Percentiles rank a stretch among this genome's conserved stretches.
These are phyloP conservation scores for Drosophila rubida DNA, from an alignment of 2,888 invertebrate species.

Conservation along the genomic window DNA sequence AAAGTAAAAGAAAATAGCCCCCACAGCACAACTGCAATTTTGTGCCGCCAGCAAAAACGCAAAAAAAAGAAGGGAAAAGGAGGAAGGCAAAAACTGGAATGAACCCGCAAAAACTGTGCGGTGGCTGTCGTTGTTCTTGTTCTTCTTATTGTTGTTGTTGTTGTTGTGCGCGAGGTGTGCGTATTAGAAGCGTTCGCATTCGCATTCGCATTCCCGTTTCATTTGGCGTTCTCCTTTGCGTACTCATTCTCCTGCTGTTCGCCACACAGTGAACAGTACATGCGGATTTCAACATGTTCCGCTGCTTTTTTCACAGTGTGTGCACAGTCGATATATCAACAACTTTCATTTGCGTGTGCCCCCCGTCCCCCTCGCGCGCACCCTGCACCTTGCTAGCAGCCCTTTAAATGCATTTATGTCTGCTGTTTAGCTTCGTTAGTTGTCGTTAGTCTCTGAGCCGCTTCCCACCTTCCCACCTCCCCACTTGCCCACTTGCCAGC, in stretches of 20 bases:
- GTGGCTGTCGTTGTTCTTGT: constrained; percentile 13
- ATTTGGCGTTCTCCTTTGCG: background rate
- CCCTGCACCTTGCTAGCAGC: background rate
- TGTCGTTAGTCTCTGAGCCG: constrained; percentile 58
- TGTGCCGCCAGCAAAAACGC: constrained; percentile 1
- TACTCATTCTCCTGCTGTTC: background rate
- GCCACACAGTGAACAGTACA: too few relatives aligned
- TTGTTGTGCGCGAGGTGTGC: constrained; percentile 16
- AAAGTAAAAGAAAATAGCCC: background rate
- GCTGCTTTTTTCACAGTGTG: constrained; percentile 5
- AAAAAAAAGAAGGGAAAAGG: background rate
- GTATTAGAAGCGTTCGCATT: constrained; percentile 16
- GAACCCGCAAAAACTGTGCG: background rate
- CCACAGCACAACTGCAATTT: constrained; percentile 36
- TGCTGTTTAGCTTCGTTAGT: constrained; percentile 75
- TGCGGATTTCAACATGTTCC: constrained; percentile 8
- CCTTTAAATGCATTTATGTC: constrained; percentile 62
- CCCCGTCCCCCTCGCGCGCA: background rate
- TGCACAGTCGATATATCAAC: constrained; percentile 60
- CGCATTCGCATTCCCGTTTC: background rate
- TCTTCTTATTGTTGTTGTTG: too few relatives aligned
- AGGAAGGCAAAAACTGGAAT: background rate
- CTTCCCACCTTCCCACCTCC: constrained; percentile 28
- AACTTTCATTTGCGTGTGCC: constrained; percentile 51
- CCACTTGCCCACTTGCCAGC: constrained; percentile 30